These are phyloP conservation scores for Latrodectus hesperus DNA, from an alignment of 2,888 invertebrate genomes.

Conservation along the genomic window DNA sequence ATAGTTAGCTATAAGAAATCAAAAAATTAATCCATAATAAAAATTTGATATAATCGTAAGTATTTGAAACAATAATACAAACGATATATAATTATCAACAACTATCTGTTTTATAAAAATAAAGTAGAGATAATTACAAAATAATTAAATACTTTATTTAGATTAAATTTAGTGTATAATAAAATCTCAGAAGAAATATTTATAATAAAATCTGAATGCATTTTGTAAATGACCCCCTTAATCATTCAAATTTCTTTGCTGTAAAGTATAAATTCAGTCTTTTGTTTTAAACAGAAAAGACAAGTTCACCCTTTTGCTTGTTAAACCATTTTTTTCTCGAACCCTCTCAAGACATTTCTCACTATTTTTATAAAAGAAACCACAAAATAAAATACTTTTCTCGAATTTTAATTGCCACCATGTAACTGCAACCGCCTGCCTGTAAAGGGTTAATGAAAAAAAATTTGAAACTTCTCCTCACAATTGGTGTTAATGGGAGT, in stretches of 20 bases:
- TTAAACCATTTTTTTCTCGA: constrained; percentile 52
- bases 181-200: too few species aligned
- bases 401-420: constrained; percentile 57
- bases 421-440: constrained; percentile 28
- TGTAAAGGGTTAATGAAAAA: constrained; percentile 1
- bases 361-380: constrained; percentile 66
- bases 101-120: too few species aligned
- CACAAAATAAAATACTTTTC: constrained; percentile 41
- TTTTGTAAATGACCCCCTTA: constrained; percentile 35
- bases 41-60: too few species aligned
- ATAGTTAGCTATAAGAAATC: too few species aligned
- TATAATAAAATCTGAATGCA: not conserved
- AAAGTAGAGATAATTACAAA: too few species aligned
- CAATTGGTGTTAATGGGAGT: constrained; percentile 67
- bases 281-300: constrained; percentile 63
- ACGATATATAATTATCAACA: too few species aligned
- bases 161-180: too few species aligned
- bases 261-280: constrained; percentile 52
- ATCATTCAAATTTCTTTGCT: constrained; percentile 45
- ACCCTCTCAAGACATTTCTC: constrained; percentile 33
- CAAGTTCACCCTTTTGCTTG: constrained; percentile 63
- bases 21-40: too few species aligned
- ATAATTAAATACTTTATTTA: too few species aligned
- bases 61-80: too few species aligned
- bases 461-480: constrained; percentile 43